A percentile compares a stretch with the other conserved stretches of the same genome.
These are phyloP conservation scores for Nasalis larvatus DNA, from an alignment of 2,113 vertebrate genomes.

Conservation along the genomic window DNA sequence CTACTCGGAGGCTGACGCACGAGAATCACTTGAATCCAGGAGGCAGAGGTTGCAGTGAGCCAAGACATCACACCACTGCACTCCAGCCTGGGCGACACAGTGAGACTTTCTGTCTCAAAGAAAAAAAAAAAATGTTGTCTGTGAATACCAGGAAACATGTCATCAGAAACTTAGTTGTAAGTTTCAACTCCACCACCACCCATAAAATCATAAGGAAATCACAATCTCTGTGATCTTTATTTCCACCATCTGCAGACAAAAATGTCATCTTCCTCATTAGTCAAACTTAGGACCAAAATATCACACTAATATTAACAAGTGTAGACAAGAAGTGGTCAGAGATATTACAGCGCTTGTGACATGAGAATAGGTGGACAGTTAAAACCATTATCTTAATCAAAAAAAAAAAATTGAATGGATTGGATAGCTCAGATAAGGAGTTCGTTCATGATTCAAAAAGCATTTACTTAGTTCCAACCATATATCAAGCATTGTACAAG, in stretches of 20 bases:
- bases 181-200: background rate
- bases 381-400: background rate
- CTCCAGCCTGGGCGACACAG: too few species aligned
- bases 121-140: background rate
- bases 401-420: background rate
- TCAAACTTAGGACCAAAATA: constrained; percentile 9
- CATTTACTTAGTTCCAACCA: background rate
- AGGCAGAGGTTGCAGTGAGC: too few species aligned
- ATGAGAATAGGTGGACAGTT: background rate
- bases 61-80: too few species aligned
- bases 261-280: background rate
- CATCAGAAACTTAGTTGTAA: background rate
- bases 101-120: too few species aligned
- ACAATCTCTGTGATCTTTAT: background rate
- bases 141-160: background rate
- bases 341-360: background rate
- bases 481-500: background rate
- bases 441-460: background rate
- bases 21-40: too few species aligned
- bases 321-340: background rate
- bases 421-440: background rate
- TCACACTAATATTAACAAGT: background rate
- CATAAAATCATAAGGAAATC: background rate
- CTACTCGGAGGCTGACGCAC: too few species aligned
- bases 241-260: background rate